Conservation (phyloP, 2,888 invertebrate species). For the Hetaerina titia region DNA sequence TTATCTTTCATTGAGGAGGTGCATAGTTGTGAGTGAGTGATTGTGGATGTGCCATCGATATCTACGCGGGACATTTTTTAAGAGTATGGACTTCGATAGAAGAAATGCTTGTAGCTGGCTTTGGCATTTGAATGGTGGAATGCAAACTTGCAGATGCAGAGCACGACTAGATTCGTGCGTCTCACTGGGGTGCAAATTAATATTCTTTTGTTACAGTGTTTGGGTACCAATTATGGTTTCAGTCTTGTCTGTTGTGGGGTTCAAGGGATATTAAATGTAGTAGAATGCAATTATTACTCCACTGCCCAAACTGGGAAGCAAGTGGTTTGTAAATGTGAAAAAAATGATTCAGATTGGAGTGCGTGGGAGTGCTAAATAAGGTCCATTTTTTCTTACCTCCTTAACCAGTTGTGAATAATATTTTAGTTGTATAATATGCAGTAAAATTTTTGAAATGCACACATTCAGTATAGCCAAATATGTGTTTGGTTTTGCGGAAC, state of each 20-base stretch:
- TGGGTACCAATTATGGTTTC: slow-evolving; percentile 67
- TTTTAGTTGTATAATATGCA: slow-evolving; percentile 34
- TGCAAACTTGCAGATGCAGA: slow-evolving; percentile 56
- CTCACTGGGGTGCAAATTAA: slow-evolving; percentile 66
- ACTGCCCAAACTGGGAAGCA: slow-evolving; percentile 52
- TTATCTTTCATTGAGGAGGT: slow-evolving; percentile 60
- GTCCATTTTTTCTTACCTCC: slow-evolving; percentile 57
- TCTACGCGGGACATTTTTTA: slow-evolving; percentile 42
- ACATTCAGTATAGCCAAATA: not conserved
- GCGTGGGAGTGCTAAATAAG: slow-evolving; percentile 58
- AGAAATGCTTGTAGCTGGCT: slow-evolving; percentile 56
- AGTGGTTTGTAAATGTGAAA: slow-evolving; percentile 64
- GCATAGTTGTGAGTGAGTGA: slow-evolving; percentile 57
- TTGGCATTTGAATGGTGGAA: slow-evolving; percentile 56
- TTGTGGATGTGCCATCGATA: slow-evolving; percentile 64
- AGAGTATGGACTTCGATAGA: slow-evolving; percentile 40
- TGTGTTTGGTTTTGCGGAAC: slow-evolving; percentile 29
- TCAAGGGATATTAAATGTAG: slow-evolving; percentile 60
- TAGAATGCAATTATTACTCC: slow-evolving; percentile 64
- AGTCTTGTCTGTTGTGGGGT: slow-evolving; percentile 59
- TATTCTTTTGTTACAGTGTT: slow-evolving; percentile 66
- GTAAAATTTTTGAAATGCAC: not conserved
- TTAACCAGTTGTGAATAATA: slow-evolving; percentile 51
- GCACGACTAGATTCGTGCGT: slow-evolving; percentile 49
- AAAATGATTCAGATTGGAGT: slow-evolving; percentile 63